phyloP scores from a whole-genome alignment of 2,113 vertebrate species.

The Dasyprocta punctata region DNA sequence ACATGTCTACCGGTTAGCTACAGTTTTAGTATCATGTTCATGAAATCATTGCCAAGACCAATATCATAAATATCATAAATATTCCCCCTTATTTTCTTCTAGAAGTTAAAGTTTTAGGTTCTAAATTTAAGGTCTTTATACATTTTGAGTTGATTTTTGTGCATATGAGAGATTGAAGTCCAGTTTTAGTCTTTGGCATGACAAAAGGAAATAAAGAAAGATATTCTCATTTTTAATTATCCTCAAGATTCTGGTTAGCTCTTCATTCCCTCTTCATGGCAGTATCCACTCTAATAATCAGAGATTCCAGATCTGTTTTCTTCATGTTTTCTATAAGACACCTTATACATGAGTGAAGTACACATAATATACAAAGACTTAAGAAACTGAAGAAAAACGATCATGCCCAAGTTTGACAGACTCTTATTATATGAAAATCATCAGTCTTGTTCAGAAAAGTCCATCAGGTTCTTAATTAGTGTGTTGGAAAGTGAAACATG shows the following conservation, averaged over 20 bases:
- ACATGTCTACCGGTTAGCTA: not conserved
- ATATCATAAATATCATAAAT: not conserved
- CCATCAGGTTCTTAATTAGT: not conserved
- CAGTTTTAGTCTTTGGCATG: not conserved
- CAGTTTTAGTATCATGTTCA: not conserved
- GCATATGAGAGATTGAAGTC: not conserved
- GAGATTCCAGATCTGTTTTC: not conserved
- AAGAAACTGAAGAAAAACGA: not conserved
- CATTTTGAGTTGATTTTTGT: not conserved
- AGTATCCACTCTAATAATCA: not conserved
- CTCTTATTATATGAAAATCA: not conserved
- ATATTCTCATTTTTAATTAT: not conserved
- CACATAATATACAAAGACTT: not conserved
- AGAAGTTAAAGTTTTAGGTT: not conserved
- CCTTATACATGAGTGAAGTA: not conserved
- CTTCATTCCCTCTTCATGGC: not conserved
- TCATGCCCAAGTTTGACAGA: not conserved
- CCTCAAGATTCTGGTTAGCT: not conserved
- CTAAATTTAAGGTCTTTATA: not conserved
- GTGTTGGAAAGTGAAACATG: not conserved
- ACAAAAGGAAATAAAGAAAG: not conserved
- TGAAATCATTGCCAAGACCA: not conserved
- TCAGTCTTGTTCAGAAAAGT: not conserved
- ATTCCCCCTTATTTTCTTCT: not conserved
- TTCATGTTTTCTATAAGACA: not conserved